Evolutionary conservation across 2,113 vertebrate species (phyloP).

Genomic region (Melanerpes aurifrons): DNA sequence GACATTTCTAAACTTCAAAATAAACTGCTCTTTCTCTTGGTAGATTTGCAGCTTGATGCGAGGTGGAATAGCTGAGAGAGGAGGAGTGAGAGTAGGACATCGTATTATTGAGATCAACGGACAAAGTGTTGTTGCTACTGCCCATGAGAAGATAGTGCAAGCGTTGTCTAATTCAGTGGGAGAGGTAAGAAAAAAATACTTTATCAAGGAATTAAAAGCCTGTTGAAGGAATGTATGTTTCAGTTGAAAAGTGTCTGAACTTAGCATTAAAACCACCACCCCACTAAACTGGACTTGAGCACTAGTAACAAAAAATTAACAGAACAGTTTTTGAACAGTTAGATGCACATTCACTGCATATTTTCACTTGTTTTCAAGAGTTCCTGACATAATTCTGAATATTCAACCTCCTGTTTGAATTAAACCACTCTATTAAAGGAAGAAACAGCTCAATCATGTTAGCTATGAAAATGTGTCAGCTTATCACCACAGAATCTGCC

Average conservation of each 20-base stretch:
- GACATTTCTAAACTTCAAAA: not conserved
- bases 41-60: conserved; percentile 99
- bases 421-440: not conserved
- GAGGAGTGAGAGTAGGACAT: conserved; percentile 94
- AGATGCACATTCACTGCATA: not conserved
- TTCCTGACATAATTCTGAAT: not conserved
- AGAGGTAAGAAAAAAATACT: conserved; percentile 82
- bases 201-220: not conserved
- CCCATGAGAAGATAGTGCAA: conserved; percentile 98
- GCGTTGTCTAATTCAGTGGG: conserved; percentile 97
- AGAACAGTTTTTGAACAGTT: not conserved
- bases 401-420: not conserved
- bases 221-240: not conserved
- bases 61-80: conserved; percentile 96
- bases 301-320: not conserved
- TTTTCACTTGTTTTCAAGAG: conserved; percentile 1
- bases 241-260: not conserved
- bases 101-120: conserved; percentile 98
- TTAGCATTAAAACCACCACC: not conserved
- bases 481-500: not conserved
- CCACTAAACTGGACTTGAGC: not conserved
- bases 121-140: conserved; percentile 96
- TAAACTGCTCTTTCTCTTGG: not conserved
- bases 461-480: not conserved
- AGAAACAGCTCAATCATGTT: not conserved